Base-by-base conservation (phyloP, 2,797 vertebrate species). In the Hapalemur alaotrensis region DNA sequence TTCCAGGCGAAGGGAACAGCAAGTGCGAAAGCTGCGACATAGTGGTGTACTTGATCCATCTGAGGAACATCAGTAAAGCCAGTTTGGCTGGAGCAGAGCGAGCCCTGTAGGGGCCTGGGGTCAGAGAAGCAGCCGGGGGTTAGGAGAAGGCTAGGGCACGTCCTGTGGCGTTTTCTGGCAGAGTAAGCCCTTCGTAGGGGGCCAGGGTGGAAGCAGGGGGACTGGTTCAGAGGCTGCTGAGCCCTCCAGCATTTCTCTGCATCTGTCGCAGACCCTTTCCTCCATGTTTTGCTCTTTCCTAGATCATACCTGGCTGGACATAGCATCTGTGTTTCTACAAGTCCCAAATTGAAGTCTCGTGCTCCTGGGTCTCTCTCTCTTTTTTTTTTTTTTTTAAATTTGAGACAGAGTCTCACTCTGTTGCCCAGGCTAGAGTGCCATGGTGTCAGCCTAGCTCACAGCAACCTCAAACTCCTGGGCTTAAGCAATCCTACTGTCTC, bases 291-390 rank as follows among this genome's bases (percentile, higher is more conserved):
- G 13, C 38, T 48, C 12, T 50, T 18, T 78, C 28, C n/a, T 15
- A 20, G 35, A 7, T 28, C 38, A 50, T 1, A 1, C 17, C 13
- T 32, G 41, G 28, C 70, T 75, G 73, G 30, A 54, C 10, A 41
- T 22, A 52, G 54, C 43, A 5, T 28, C 35, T 70, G 0, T 41
- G n/a, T 48, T 23, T 70, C 75, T 2, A 0, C 32, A 76, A 0
- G 32, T 67, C 52, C 59, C 63, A 54, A 10, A 30, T n/a, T 15
- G 17, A 54, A 23, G 18, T 93, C 69, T 79, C 18, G 7, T 25
- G 4, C 28, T 85, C 65, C 52, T 65, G 0, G 23, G 20, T 70
- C 35, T 73, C 43, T 46, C 43, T 46, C 43, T 46, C 6, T 43
- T 43, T 43, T 46, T 46, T 46, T 46, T 46, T 46, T 41, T 41